Conservation (phyloP, 2,797 vertebrate species). For the Semaprochilodus insignis region DNA sequence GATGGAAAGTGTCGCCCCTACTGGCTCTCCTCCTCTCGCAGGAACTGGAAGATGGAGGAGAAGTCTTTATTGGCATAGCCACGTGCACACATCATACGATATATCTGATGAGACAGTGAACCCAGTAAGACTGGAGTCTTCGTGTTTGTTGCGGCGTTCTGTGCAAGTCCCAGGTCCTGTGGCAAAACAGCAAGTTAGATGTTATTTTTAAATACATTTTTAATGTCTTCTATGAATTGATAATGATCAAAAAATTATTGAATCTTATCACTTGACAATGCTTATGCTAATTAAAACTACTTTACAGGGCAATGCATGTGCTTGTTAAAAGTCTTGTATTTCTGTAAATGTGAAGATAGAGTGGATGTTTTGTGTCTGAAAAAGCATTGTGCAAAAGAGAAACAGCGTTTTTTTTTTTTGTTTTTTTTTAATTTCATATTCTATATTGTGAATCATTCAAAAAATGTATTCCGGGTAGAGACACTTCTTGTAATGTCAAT, state of each 20-base stretch:
- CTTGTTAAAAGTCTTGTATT: too few relatives aligned
- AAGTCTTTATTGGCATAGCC: slow-evolving; percentile 97
- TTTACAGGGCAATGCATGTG: background rate
- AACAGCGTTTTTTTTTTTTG: too few relatives aligned
- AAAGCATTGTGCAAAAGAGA: too few relatives aligned
- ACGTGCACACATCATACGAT: slow-evolving; percentile 96
- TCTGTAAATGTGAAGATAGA: too few relatives aligned
- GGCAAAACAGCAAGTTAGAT: slow-evolving; percentile 36
- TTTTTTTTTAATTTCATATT: too few relatives aligned
- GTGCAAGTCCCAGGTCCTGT: slow-evolving; percentile 94
- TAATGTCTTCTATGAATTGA: too few relatives aligned
- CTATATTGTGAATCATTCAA: too few relatives aligned
- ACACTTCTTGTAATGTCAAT: too few relatives aligned
- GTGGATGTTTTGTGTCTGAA: too few relatives aligned
- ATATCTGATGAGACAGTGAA: slow-evolving; percentile 94
- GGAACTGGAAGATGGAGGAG: slow-evolving; percentile 97
- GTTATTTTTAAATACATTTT: background rate
- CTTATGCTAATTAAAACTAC: background rate
- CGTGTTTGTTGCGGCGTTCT: slow-evolving; percentile 94
- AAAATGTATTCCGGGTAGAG: too few relatives aligned
- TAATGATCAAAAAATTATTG: too few relatives aligned
- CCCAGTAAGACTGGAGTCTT: slow-evolving; percentile 92
- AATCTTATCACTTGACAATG: background rate
- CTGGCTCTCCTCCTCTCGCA: slow-evolving; percentile 88
- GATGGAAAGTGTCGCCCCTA: slow-evolving; percentile 62